Evolutionary conservation across 1,140 invertebrate species (phyloP).

Genomic region (Dendroctonus ponderosae): DNA sequence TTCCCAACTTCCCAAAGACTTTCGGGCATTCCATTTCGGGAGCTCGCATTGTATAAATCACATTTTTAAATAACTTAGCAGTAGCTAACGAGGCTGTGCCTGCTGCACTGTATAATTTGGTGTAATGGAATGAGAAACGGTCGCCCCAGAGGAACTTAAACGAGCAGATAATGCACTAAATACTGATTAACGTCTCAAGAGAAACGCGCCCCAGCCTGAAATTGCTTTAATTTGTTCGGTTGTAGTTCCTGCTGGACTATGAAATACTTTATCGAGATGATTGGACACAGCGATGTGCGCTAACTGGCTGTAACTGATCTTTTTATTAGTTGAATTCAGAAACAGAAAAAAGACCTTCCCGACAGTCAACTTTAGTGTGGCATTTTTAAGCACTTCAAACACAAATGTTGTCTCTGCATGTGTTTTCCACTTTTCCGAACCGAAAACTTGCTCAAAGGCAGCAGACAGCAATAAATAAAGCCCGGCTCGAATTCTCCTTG

Average conservation of each 20-base stretch:
- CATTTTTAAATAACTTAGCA: slow-evolving; percentile 31
- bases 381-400: no score
- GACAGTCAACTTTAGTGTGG: no score
- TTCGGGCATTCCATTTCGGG: slow-evolving; percentile 12
- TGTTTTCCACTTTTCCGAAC: no score
- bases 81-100: slow-evolving; percentile 24
- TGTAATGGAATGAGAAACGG: slow-evolving; percentile 30
- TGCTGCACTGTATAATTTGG: slow-evolving; percentile 26
- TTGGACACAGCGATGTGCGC: no score
- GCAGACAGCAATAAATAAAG: no score
- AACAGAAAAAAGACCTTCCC: no score
- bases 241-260: background rate
- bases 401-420: no score
- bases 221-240: background rate
- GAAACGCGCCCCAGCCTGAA: slow-evolving; percentile 5
- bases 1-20: slow-evolving; percentile 1
- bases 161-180: slow-evolving; percentile 33
- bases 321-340: no score
- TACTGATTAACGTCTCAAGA: slow-evolving; percentile 31
- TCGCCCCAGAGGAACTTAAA: slow-evolving; percentile 20
- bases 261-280: no score
- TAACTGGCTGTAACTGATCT: no score
- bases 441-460: no score
- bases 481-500: no score
- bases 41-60: slow-evolving; percentile 14